A percentile compares a stretch with the other conserved stretches of the same genome.
Conservation (phyloP, 2,797 vertebrate species). For the Myoxocephalus aenaeus region DNA sequence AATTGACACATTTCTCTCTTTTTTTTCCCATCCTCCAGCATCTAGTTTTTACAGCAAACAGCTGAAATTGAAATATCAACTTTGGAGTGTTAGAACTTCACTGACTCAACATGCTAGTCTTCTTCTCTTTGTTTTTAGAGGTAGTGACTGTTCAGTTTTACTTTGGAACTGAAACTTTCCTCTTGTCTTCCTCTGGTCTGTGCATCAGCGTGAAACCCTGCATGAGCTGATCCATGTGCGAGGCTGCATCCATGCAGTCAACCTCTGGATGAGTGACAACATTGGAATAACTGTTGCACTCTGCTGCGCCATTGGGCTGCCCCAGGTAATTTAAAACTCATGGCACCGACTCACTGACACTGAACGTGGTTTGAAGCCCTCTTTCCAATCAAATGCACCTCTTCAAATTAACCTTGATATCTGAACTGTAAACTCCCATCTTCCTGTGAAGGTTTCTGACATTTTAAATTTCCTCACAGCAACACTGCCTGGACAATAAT, state of each 20-base stretch:
- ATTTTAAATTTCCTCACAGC: slow-evolving; percentile 48
- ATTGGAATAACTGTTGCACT: slow-evolving; percentile 87
- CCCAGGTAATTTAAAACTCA: slow-evolving; percentile 84
- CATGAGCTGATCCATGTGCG: slow-evolving; percentile 87
- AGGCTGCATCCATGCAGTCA: slow-evolving; percentile 92
- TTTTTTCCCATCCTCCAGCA: not conserved
- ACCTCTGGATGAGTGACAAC: slow-evolving; percentile 94
- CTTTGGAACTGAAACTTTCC: slow-evolving; percentile 31
- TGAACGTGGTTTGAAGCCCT: not conserved
- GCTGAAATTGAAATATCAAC: not conserved
- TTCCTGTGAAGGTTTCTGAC: slow-evolving; percentile 16
- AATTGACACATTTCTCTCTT: not conserved
- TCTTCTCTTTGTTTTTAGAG: not conserved
- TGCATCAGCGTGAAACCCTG: slow-evolving; percentile 86
- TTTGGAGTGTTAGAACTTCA: not conserved
- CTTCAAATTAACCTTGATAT: slow-evolving; percentile 10
- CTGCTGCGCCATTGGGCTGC: slow-evolving; percentile 88
- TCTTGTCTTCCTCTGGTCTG: slow-evolving; percentile 27
- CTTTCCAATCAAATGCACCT: slow-evolving; percentile 21
- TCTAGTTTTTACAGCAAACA: not conserved
- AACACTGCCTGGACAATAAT: slow-evolving; percentile 20
- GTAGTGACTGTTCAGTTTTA: slow-evolving; percentile 1
- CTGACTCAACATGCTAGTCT: not conserved
- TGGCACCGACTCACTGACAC: not conserved
- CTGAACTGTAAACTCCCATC: not conserved